Evolutionary conservation across 2,888 invertebrate genomes (phyloP), one percentile per base, ranked within the genome.

Genomic region (Hydrotaea diabolus): DNA sequence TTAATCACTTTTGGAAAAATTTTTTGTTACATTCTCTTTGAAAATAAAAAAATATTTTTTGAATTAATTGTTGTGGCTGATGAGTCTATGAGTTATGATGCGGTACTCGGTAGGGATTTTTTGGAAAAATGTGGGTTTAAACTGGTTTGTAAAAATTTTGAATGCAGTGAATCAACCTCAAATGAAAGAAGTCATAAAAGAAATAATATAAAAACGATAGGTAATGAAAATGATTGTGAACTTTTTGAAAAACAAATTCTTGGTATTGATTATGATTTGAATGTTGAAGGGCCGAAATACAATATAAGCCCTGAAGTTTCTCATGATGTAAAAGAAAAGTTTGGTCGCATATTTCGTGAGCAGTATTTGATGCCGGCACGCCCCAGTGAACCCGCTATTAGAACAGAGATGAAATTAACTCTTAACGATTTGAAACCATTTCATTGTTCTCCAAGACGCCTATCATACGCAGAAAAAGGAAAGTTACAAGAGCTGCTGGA

Each of bases 61-160:
- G 43, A 71, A 26, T 64, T 84, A 17, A 8, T 84, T 4, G 76
- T 78, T 7, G 81, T 84, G 39, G 77, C 64, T 23, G 64, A 84
- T 57, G 77, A 26, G 15, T 72, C 80, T 9, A 83, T 80, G 69
- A 19, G 62, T n/a, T 77, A 74, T 75, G 77, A 84, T 7, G 73
- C 55, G 36, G 59, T 83, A 7, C 46, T 83, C 13, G 77, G 84
- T 2, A 80, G 26, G 53, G 64, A 80, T 62, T 77, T 76, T 59
- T 59, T 83, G n/a, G 13, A 46, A 13, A 72, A 39, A 19, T 49
- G 69, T 57, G 75, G 78, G 0, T 79, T 74, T 39, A 82, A 57
- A n/a, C 64, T 81, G 13, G 39, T 80, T 1, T 49, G 31, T 31
- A 15, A n/a, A 21, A n/a, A 39, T 23, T 46, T 46, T 15, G 13